Base-by-base conservation (phyloP, 2,113 vertebrate species). In the Epinephelus lanceolatus region DNA sequence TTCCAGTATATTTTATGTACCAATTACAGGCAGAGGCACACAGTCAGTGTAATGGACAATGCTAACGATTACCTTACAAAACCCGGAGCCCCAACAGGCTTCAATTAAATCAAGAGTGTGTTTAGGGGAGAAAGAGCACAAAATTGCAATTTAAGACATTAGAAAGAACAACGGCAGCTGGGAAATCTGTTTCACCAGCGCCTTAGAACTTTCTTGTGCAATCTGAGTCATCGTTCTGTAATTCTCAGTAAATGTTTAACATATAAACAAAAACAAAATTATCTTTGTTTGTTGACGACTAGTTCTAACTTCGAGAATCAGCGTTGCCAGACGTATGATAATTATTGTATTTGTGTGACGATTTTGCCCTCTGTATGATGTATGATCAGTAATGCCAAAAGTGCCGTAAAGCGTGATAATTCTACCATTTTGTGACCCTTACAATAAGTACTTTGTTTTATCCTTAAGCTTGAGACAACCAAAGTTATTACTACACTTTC, bases 61-160 rank as follows among this genome's bases (percentile, higher is more conserved):
- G 66, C 71, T 59, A 21, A 78, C 71, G 66, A 82, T 91, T 80
- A 85, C 72, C 65, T 49, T 23, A 76, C 63, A 77, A 85, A 66
- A 68, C 59, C 76, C 67, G 6, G 62, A 37, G 60, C 10, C 15
- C 57, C 15, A 45, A 25, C 47, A 71, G 65, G 25, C 25, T 66
- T 81, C 21, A 30, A 83, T 88, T 84, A 76, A 74, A 89, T 83
- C 75, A 86, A 11, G 59, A 76, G 45, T 65, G 67, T 67, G 81
- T 83, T 82, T 78, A 70, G 17, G 19, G 45, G 21, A 62, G 63
- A 73, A 65, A 51, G 61, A 80, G 63, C 59, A 61, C 52, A 47
- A 56, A 52, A 59, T 76, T 88, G 59, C 61, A 60, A 77, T 80
- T 83, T 70, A 82, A 63, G 72, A 73, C 49, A 74, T 60, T 45